A percentile compares a stretch with the other conserved stretches of the same genome.
Evolutionary conservation across 2,888 invertebrate species (phyloP).

Genomic region (Holacanthella duospinosa): DNA sequence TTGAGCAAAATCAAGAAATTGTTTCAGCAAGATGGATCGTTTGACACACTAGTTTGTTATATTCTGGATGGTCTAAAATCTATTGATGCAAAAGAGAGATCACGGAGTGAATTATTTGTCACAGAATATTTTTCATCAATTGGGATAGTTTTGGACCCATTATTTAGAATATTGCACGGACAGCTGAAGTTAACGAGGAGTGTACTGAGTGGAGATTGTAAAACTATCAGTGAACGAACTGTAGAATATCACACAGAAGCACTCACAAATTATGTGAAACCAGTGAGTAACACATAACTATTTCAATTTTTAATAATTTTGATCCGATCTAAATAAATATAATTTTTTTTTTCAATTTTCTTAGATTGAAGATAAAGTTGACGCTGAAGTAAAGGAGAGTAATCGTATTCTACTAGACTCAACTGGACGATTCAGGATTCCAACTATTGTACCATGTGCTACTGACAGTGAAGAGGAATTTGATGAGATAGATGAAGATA

Average conservation of each 20-base stretch:
- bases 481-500: background rate
- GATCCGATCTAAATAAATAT: background rate
- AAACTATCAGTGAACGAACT: background rate
- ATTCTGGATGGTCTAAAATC: background rate
- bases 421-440: background rate
- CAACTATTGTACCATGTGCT: background rate
- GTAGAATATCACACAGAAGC: too few relatives aligned
- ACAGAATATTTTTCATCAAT: background rate
- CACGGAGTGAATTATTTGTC: conserved; percentile 3
- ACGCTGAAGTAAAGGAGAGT: background rate
- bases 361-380: background rate
- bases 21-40: background rate
- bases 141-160: conserved; percentile 1
- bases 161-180: background rate
- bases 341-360: too few relatives aligned
- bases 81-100: background rate
- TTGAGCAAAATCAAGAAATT: background rate
- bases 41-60: background rate
- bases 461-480: background rate
- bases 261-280: background rate
- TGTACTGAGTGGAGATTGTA: background rate
- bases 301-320: too few relatives aligned
- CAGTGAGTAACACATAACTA: background rate
- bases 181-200: background rate
- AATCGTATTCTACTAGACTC: background rate